Evolutionary conservation across 2,888 invertebrate genomes (phyloP).

Genomic region (Idaea biselata): DNA sequence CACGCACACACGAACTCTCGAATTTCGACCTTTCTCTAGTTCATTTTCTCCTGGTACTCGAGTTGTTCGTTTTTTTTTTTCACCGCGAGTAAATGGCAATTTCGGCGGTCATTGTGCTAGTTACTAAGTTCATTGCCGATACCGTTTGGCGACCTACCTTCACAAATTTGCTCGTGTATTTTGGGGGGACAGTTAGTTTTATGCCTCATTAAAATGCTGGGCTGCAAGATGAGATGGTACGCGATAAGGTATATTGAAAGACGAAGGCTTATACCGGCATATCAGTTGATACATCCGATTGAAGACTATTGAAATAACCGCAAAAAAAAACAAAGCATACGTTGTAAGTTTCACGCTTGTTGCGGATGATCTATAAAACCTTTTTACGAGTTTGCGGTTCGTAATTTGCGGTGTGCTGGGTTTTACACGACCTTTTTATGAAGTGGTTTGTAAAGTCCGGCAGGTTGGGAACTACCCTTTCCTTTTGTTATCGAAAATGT

Average conservation of each 20-base stretch:
- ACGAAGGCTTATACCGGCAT: constrained; percentile 13
- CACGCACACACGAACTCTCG: constrained; percentile 33
- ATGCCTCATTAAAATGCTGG: constrained; percentile 68
- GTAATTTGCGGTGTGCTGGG: neutral
- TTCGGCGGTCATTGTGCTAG: constrained; percentile 65
- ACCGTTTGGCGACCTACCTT: constrained; percentile 79
- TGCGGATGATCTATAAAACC: neutral
- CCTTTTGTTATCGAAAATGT: neutral
- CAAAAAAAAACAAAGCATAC: neutral
- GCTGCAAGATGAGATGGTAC: constrained; percentile 53
- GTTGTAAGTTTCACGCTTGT: neutral
- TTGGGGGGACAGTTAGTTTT: constrained; percentile 71
- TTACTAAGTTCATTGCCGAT: constrained; percentile 63
- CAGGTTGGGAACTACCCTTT: neutral
- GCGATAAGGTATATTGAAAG: constrained; percentile 55
- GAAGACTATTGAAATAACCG: neutral
- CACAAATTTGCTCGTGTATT: constrained; percentile 66
- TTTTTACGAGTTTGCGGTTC: neutral
- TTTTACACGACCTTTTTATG: constrained; percentile 1
- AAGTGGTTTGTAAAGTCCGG: neutral
- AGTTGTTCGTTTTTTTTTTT: constrained; percentile 59
- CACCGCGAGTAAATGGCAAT: constrained; percentile 58
- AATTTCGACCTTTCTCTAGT: constrained; percentile 65
- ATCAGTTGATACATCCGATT: neutral
- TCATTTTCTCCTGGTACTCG: constrained; percentile 69